Evolutionary conservation across 2,888 invertebrate genomes (phyloP), one percentile per base, ranked within the genome.

Genomic region (Gasteruption jaculator): DNA sequence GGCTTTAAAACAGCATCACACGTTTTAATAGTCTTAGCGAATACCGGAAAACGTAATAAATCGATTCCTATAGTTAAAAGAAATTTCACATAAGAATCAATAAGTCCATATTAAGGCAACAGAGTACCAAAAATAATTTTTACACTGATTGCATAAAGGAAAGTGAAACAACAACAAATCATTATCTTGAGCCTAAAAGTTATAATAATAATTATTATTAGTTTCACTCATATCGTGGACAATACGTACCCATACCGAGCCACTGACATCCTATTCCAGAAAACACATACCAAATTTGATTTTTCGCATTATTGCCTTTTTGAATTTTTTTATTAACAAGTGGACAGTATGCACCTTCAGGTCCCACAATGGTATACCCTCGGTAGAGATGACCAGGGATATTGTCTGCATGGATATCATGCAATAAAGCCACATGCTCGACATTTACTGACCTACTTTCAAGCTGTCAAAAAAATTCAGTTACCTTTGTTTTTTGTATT

Each of bases 241-340:
- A n/a, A n/a, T n/a, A n/a, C n/a, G n/a, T 73, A 3, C 86, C 92
- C 89, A 93, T 91, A 49, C 85, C 84, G 8, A 81, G 73, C 91
- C 91, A 92, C 61, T 91, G 90, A 0, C 87, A 85, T 2, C 91
- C 90, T 88, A 94, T 88, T 21, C 92, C 92, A 38, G 92, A 88
- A 73, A 91, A 94, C 27, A 92, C 82, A 72, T 86, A 92, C 81
- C 91, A 91, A 1, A 92, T 74, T 2, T 91, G 88, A 1, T 84
- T 76, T 38, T 76, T 76, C 0, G 76, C 73, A 1, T 81, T 83
- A 0, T 79, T 75, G 62, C 76, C 80, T 65, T 82, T 80, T 52
- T 80, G 75, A 16, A 79, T 68, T 24, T 80, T 77, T 25, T 75
- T 75, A n/a, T n/a, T n/a, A n/a, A n/a, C n/a, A 0, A 71, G 60